Conservation (phyloP, 2,113 vertebrate species). For the Pangasianodon gigas region DNA sequence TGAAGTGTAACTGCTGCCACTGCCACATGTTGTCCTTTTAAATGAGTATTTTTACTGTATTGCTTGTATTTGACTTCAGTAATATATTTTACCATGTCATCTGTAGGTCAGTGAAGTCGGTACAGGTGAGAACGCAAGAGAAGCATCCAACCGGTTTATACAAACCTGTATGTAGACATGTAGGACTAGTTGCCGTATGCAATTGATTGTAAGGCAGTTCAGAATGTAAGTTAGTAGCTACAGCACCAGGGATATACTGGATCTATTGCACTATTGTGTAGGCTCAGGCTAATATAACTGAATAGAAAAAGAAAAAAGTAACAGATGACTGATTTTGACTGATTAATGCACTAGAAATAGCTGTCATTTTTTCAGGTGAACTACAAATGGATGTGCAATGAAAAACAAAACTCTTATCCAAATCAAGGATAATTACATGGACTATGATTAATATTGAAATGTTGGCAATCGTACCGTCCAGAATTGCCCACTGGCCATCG, state of each 20-base stretch:
- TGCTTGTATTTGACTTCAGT: neutral
- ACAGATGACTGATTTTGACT: neutral
- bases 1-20: neutral
- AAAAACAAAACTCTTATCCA: neutral
- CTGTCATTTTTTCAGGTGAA: neutral
- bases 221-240: neutral
- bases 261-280: neutral
- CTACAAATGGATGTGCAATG: neutral
- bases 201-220: neutral
- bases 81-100: neutral
- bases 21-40: neutral
- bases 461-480: conserved; percentile 83
- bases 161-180: neutral
- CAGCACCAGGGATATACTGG: neutral
- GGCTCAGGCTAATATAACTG: neutral
- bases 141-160: neutral
- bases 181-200: neutral
- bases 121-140: neutral
- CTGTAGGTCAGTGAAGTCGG: neutral
- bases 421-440: neutral
- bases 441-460: neutral
- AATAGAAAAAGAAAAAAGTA: neutral
- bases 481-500: conserved; percentile 96
- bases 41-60: neutral
- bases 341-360: neutral